Base-by-base conservation (phyloP, 2,797 vertebrate genomes). In the Holocentrus rufus region DNA sequence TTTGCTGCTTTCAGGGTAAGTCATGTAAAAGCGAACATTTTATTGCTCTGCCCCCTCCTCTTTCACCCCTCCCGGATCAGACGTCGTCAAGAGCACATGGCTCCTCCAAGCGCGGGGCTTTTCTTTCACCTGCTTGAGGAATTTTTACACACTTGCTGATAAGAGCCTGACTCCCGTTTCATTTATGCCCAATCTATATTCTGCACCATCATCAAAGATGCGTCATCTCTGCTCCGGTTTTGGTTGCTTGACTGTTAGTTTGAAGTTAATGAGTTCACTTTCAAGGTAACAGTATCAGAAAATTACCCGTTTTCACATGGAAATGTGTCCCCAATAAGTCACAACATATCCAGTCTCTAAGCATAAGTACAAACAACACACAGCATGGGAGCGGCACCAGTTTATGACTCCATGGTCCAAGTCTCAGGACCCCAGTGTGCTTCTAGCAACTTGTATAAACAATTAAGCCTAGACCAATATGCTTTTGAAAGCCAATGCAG, bases 1-100 rank as follows among this genome's bases (percentile, higher is more conserved):
- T 80, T 39, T 46, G 22, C 22, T 30, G 42, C 42, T 46, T 2
- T 25, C 20, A 54, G 20, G 68, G 63, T 72, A 69, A 80, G 72
- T 82, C 72, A 6, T 71, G 50, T 73, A 57, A 71, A 82, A 79
- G 53, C 74, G 63, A 44, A 58, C 58, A 14, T 74, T 80, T 18
- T n/a, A 15, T 23, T 54, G 71, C 39, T 65, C 17, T 56, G 30
- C 44, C 13, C 31, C 2, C 27, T 61, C n/a, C 31, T 34, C 15
- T 4, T 34, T 74, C 64, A 49, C 56, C 53, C 15, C 25, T 18
- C 66, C 5, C 10, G 34, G 63, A 50, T 75, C 59, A 8, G 72
- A 55, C 0, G 14, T 74, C 52, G 65, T 59, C 69, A 54, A 36
- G 27, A 74, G 39, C 47, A 30, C 36, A 52, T 10, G 67, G 39